Percentiles rank a stretch among this genome's conserved stretches.
Conservation (phyloP, 1,140 invertebrate species). For the Solenopsis fugax region DNA sequence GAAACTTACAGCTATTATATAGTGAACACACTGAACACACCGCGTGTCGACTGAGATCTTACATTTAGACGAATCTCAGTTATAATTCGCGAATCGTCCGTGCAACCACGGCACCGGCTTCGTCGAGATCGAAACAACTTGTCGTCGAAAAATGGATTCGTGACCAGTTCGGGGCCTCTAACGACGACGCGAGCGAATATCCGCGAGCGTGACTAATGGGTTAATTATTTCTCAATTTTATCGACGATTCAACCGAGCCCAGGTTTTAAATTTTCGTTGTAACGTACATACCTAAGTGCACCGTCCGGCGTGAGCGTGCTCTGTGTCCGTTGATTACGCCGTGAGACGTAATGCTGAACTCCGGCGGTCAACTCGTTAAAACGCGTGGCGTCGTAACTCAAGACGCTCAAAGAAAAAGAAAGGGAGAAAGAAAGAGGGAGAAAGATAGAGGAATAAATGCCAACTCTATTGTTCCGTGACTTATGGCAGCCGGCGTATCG, state of each 20-base stretch:
- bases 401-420: not conserved
- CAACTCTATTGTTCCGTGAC: constrained; percentile 70
- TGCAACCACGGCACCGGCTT: not conserved
- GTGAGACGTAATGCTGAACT: constrained; percentile 41
- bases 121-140: not conserved
- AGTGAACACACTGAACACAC: too few relatives aligned
- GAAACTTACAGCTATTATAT: too few relatives aligned
- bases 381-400: constrained; percentile 61
- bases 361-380: constrained; percentile 61
- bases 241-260: not conserved
- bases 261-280: constrained; percentile 55
- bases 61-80: not conserved
- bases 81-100: not conserved
- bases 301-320: not conserved
- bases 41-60: not conserved
- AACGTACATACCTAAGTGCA: not conserved
- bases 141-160: constrained; percentile 13
- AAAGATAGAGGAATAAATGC: constrained; percentile 37
- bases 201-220: constrained; percentile 28
- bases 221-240: constrained; percentile 59
- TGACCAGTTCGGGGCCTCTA: constrained; percentile 31
- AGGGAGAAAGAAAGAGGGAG: not conserved
- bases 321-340: constrained; percentile 62
- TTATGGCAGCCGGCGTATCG: constrained; percentile 43
- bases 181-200: constrained; percentile 39